Evolutionary conservation across 2,888 invertebrate genomes (phyloP).

Genomic region (Acrocyrtus sp.): DNA sequence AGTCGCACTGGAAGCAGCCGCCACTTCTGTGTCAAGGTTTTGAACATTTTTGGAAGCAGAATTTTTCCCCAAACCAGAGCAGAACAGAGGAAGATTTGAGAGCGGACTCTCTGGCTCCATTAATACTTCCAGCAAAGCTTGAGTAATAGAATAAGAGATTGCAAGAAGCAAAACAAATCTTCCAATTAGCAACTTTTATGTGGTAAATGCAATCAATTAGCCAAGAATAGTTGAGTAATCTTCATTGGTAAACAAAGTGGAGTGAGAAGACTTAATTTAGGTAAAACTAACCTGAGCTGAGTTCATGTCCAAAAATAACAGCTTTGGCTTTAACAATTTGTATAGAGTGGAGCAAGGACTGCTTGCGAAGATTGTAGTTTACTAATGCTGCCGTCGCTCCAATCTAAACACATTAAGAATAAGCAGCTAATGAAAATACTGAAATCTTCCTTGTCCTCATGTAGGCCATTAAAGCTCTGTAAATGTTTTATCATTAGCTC

Average conservation of each 20-base stretch:
- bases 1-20: slow-evolving; percentile 18
- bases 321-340: slow-evolving; percentile 85
- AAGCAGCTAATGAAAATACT: not conserved
- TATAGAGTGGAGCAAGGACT: slow-evolving; percentile 87
- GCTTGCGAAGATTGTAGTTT: slow-evolving; percentile 89
- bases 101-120: slow-evolving; percentile 42
- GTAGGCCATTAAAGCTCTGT: too few relatives aligned
- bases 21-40: slow-evolving; percentile 52
- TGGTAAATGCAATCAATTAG: too few relatives aligned
- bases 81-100: slow-evolving; percentile 46
- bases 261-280: not conserved
- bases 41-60: slow-evolving; percentile 23
- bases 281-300: slow-evolving; percentile 75
- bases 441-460: too few relatives aligned
- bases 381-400: slow-evolving; percentile 89
- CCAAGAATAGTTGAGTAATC: too few relatives aligned
- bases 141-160: too few relatives aligned
- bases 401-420: slow-evolving; percentile 70
- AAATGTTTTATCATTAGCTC: too few relatives aligned
- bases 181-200: too few relatives aligned
- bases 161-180: too few relatives aligned
- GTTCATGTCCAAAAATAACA: slow-evolving; percentile 81
- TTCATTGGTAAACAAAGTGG: not conserved
- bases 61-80: slow-evolving; percentile 47
- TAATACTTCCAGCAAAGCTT: slow-evolving; percentile 50